These are phyloP conservation scores for Leptogaster cylindrica DNA, from an alignment of 2,888 invertebrate species.

Conservation along the genomic window DNA sequence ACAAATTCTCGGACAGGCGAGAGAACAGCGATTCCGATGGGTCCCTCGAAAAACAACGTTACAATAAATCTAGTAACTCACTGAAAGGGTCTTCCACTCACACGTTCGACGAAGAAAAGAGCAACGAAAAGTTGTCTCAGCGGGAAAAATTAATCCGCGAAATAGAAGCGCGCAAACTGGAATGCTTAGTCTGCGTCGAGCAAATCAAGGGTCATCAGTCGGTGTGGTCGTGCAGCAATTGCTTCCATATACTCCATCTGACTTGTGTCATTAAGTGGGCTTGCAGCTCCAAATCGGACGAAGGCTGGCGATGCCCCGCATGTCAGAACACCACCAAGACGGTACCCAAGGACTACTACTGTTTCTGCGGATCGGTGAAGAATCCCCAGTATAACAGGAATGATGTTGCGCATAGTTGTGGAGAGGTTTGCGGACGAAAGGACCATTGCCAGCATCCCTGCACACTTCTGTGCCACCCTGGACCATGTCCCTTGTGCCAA, in stretches of 20 bases:
- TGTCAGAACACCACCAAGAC: constrained; percentile 83
- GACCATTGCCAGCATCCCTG: constrained; percentile 72
- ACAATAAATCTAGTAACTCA: not conserved
- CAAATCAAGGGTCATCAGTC: constrained; percentile 78
- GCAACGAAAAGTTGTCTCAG: constrained; percentile 69
- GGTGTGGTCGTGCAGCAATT: constrained; percentile 90
- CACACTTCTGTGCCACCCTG: constrained; percentile 88
- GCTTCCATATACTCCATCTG: constrained; percentile 92
- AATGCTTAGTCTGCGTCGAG: constrained; percentile 95
- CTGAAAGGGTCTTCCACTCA: not conserved
- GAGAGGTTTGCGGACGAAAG: constrained; percentile 76
- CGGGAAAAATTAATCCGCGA: constrained; percentile 84
- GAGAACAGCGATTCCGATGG: not conserved
- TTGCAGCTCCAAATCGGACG: constrained; percentile 76
- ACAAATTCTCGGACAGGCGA: not conserved
- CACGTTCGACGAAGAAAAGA: constrained; percentile 45
- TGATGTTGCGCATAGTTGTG: constrained; percentile 90
- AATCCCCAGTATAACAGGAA: constrained; percentile 79
- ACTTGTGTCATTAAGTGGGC: constrained; percentile 93
- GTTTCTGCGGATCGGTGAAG: constrained; percentile 85
- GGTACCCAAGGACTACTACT: constrained; percentile 81
- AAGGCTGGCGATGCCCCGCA: constrained; percentile 95
- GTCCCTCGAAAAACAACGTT: too few species aligned
- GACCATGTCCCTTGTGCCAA: constrained; percentile 90
- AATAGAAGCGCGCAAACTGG: constrained; percentile 79